Evolutionary conservation across 2,797 vertebrate species (phyloP), one percentile per base, ranked within the genome.

Genomic region (Ctenosaura bakeri): DNA sequence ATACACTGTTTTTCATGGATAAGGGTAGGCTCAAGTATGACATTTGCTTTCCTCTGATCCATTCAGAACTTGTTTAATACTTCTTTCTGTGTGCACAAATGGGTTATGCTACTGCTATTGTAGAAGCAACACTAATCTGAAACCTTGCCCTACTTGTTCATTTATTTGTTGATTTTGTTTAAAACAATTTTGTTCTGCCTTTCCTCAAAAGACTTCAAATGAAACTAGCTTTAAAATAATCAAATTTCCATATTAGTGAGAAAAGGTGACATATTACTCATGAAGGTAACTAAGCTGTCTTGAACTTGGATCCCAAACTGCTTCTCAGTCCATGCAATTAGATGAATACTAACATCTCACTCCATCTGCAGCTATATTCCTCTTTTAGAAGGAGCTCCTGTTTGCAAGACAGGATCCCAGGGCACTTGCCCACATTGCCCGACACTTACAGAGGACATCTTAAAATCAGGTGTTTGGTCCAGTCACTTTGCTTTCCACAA

Each of bases 281-380:
- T 74, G 18, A 62, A 74, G 74, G 18, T 16, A 83, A 74, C 16
- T 71, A 20, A 59, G 52, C 35, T 56, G 74, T 26, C 18, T 82
- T 76, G 26, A 83, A 35, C 83, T 50, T 56, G 32, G 50, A 86
- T 86, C 32, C 32, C 35, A 86, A 74, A 73, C 38, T 74, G 84
- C 10, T 85, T 29, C 3, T 50, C 20, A 20, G 22, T 52, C 32
- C 26, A 16, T 66, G 29, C 14, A 64, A 83, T 2, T 62, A 42
- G 54, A 29, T 6, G 24, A 38, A 83, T 46, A 66, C 26, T 13
- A 64, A 16, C 16, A 14, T 10, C 56, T 22, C n/a, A 78, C 9
- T 84, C 42, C 64, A 59, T 38, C 64, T 69, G 42, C 26, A 69
- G 38, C 42, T 54, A 52, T 64, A 84, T n/a, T 32, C 24, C 64